These are phyloP conservation scores for Latrodectus geometricus DNA, from an alignment of 1,140 invertebrate genomes.

Conservation along the genomic window DNA sequence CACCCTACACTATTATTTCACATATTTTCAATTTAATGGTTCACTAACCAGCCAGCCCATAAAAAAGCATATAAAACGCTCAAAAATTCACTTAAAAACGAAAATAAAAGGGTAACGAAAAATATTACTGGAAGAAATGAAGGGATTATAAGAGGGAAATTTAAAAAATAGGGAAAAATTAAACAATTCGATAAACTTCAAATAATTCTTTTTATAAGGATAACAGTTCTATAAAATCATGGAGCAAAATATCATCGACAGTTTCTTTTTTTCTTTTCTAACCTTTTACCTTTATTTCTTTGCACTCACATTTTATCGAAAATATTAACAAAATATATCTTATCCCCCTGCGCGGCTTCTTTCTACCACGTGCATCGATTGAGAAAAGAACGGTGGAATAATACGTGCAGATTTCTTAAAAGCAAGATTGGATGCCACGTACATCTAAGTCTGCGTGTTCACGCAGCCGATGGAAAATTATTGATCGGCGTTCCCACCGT, in stretches of 20 bases:
- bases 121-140: not conserved
- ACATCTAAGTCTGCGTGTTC: not conserved
- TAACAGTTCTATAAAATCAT: not conserved
- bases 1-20: too few species aligned
- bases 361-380: not conserved
- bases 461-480: too few species aligned
- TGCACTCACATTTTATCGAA: not conserved
- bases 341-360: not conserved
- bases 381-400: not conserved
- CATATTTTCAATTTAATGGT: too few species aligned
- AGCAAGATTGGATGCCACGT: not conserved
- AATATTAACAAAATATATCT: constrained; percentile 12
- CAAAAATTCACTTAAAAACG: not conserved
- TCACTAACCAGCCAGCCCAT: too few species aligned
- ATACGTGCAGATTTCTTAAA: constrained; percentile 2
- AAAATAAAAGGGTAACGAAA: not conserved
- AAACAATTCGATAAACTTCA: not conserved
- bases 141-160: not conserved
- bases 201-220: not conserved
- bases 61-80: not conserved
- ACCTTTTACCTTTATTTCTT: not conserved
- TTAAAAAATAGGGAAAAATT: not conserved
- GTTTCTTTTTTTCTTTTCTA: not conserved
- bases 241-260: not conserved
- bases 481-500: too few species aligned